A percentile compares a stretch with the other conserved stretches of the same genome.
phyloP scores from a whole-genome alignment of 2,888 invertebrate species.

The Cantharis rustica region DNA sequence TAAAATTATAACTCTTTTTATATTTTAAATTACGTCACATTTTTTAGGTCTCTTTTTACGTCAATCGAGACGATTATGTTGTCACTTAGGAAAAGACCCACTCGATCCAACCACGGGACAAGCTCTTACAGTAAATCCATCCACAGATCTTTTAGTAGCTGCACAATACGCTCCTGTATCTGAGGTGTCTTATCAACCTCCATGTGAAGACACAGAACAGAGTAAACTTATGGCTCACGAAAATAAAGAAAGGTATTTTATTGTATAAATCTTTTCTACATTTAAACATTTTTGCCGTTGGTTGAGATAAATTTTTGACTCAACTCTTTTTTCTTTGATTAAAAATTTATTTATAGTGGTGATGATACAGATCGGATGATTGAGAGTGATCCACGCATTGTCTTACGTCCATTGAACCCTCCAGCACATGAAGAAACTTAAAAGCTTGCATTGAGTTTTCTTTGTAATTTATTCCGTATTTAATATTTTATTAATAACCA shows the following conservation, averaged over 20 bases:
- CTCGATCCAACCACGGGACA: constrained; percentile 61
- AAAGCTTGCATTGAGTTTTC: constrained; percentile 11
- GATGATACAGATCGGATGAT: constrained; percentile 79
- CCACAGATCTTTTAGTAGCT: constrained; percentile 75
- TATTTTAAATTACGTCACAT: background rate
- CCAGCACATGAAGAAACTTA: constrained; percentile 61
- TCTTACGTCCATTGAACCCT: constrained; percentile 66
- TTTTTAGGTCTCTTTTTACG: constrained; percentile 51
- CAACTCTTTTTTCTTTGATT: background rate
- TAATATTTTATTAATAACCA: background rate
- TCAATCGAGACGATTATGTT: constrained; percentile 50
- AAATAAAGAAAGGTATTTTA: constrained; percentile 71
- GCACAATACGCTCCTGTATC: constrained; percentile 78
- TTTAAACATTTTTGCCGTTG: background rate
- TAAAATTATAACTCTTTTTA: constrained; percentile 43
- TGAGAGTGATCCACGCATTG: constrained; percentile 71
- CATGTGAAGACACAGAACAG: constrained; percentile 70
- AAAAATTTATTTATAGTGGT: constrained; percentile 43
- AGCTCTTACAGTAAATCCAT: constrained; percentile 64
- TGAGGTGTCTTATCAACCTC: constrained; percentile 67
- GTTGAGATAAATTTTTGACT: background rate
- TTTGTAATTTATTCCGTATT: background rate
- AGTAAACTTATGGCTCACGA: constrained; percentile 73
- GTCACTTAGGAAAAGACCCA: constrained; percentile 52
- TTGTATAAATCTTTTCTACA: background rate